phyloP scores from a whole-genome alignment of 2,113 vertebrate genomes.

The Heloderma charlesbogerti region DNA sequence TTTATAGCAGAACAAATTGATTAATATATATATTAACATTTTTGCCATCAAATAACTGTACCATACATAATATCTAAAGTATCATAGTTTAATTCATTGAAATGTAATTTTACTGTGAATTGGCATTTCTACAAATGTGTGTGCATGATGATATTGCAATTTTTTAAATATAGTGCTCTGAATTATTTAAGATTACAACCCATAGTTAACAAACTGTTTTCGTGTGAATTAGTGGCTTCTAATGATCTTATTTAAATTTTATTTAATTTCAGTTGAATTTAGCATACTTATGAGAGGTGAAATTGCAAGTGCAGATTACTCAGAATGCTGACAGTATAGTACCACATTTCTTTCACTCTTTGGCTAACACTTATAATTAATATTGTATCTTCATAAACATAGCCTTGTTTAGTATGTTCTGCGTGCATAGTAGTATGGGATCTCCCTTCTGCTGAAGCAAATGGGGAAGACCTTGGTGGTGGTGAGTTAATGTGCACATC shows the following conservation, averaged over 20 bases:
- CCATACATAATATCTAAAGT: neutral
- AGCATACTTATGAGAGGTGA: neutral
- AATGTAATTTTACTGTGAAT: neutral
- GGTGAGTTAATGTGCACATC: neutral
- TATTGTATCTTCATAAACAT: neutral
- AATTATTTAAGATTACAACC: constrained; percentile 1
- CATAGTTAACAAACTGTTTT: neutral
- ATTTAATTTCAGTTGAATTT: neutral
- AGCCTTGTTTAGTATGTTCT: neutral
- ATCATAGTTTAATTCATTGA: neutral
- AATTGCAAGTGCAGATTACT: neutral
- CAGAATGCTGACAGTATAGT: neutral
- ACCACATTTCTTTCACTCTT: neutral
- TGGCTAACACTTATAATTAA: neutral
- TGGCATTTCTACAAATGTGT: neutral
- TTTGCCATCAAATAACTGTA: neutral
- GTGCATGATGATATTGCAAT: neutral
- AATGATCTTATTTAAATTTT: neutral
- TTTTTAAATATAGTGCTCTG: neutral
- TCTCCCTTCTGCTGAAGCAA: neutral
- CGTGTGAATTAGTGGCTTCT: neutral
- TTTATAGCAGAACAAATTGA: neutral
- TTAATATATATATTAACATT: neutral
- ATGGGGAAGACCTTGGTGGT: neutral
- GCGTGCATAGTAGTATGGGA: no score